Evolutionary conservation across 92 coral and sea anemone genomes (phyloP).

Genomic region (Metridium senile): DNA sequence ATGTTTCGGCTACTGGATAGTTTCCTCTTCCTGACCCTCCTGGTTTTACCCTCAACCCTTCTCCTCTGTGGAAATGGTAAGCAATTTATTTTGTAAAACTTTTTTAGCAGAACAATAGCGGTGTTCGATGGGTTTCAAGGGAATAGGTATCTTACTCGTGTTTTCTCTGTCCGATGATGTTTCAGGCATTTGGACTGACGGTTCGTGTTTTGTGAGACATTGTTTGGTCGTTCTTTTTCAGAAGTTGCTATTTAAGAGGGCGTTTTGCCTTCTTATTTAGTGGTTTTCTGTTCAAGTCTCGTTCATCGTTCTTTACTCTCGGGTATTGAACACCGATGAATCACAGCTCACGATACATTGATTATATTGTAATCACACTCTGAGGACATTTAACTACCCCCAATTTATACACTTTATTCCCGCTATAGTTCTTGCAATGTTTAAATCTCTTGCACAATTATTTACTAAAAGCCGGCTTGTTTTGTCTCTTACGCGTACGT

Average conservation of each 20-base stretch:
- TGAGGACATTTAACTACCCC: conserved; percentile 42
- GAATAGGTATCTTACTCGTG: conserved; percentile 17
- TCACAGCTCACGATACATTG: conserved; percentile 33
- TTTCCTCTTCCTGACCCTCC: conserved; percentile 77
- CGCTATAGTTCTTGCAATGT: background rate
- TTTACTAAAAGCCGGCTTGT: conserved; percentile 24
- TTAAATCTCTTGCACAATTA: background rate
- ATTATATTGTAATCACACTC: conserved; percentile 30
- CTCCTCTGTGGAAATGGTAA: conserved; percentile 88
- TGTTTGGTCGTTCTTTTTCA: conserved; percentile 30
- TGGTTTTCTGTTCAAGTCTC: conserved; percentile 10
- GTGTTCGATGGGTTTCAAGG: conserved; percentile 13
- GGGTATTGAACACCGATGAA: conserved; percentile 25
- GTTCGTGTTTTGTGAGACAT: conserved; percentile 21
- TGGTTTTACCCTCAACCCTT: conserved; percentile 84
- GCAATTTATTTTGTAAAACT: conserved; percentile 36
- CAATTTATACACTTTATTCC: background rate
- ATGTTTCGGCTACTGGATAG: conserved; percentile 88
- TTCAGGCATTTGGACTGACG: conserved; percentile 99
- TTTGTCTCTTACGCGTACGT: conserved; percentile 63
- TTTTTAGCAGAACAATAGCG: conserved; percentile 18
- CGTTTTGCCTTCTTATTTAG: conserved; percentile 40
- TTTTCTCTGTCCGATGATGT: conserved; percentile 88
- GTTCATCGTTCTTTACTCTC: conserved; percentile 38
- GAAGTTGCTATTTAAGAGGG: conserved; percentile 21